Evolutionary conservation across 30 jellyfish, hydroid and myxozoan genomes (phyloP).

Genomic region (Hydractinia symbiolongicarpus): DNA sequence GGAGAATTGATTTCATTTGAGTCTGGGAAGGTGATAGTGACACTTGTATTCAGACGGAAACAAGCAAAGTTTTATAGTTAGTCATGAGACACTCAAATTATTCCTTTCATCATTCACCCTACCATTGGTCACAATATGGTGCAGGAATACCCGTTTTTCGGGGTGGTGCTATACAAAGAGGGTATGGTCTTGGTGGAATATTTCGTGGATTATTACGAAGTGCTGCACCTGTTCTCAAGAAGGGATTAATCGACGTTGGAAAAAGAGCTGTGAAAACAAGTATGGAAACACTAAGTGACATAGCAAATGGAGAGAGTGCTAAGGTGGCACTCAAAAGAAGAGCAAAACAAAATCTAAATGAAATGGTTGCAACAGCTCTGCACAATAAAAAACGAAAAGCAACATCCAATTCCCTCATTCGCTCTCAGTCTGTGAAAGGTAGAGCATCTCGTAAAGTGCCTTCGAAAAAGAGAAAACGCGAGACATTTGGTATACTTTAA

Average conservation of each 20-base stretch:
- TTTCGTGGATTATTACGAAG: conserved; percentile 16
- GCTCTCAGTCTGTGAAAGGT: no score
- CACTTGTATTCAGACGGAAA: conserved; percentile 24
- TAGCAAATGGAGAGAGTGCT: background rate
- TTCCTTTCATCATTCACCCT: background rate
- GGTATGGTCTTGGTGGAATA: conserved; percentile 30
- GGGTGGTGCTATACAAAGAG: conserved; percentile 14
- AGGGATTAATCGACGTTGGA: conserved; percentile 25
- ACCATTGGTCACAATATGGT: background rate
- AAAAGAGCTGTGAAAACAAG: conserved; percentile 33
- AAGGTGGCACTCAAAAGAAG: background rate
- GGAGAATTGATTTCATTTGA: conserved; percentile 35
- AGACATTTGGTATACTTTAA: no score
- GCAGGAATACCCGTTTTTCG: conserved; percentile 12
- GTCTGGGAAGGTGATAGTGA: conserved; percentile 1
- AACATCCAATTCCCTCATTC: no score
- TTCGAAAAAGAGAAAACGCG: background rate
- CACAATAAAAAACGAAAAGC: no score
- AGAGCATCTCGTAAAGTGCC: background rate
- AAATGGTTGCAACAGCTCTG: no score
- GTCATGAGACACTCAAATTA: background rate
- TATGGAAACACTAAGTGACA: background rate
- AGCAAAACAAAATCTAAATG: no score
- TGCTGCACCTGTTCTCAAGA: conserved; percentile 11
- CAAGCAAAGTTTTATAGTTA: conserved; percentile 6